phyloP scores from a whole-genome alignment of 2,797 vertebrate genomes.

The Lepidocolaptes lacrymiger region DNA sequence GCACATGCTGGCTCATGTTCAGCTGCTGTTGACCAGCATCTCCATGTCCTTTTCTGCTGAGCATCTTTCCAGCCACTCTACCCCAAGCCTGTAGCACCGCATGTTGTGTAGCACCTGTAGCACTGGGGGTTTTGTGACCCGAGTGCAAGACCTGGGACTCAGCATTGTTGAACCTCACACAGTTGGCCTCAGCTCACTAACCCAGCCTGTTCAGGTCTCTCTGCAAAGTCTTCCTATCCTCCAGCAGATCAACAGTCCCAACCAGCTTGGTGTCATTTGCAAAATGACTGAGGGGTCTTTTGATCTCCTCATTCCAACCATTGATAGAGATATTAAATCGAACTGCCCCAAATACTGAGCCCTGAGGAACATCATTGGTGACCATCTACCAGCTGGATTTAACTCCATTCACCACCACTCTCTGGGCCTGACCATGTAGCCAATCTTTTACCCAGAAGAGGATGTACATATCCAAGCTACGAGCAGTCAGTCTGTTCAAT shows the following conservation, averaged over 20 bases:
- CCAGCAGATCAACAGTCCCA: background rate
- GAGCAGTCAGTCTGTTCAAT: background rate
- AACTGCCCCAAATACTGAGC: background rate
- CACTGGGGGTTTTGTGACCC: background rate
- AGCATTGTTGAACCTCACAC: background rate
- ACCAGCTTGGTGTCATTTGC: background rate
- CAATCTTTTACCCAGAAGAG: background rate
- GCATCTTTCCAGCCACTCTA: background rate
- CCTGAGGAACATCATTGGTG: background rate
- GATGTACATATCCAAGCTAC: background rate
- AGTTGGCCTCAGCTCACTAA: background rate
- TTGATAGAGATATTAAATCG: background rate
- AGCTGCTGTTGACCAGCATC: rapidly evolving
- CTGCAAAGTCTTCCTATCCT: background rate
- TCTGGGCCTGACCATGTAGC: background rate
- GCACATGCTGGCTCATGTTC: background rate
- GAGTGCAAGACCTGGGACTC: background rate
- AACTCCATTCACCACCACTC: background rate
- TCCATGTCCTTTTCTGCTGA: background rate
- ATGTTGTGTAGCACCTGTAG: background rate
- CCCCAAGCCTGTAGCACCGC: no score
- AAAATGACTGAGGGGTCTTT: background rate
- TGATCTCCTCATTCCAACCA: background rate
- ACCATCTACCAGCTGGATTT: background rate
- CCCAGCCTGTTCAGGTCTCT: background rate